These are phyloP conservation scores for Gadopsis marmoratus DNA, from an alignment of 2,797 vertebrate genomes.

Conservation along the genomic window DNA sequence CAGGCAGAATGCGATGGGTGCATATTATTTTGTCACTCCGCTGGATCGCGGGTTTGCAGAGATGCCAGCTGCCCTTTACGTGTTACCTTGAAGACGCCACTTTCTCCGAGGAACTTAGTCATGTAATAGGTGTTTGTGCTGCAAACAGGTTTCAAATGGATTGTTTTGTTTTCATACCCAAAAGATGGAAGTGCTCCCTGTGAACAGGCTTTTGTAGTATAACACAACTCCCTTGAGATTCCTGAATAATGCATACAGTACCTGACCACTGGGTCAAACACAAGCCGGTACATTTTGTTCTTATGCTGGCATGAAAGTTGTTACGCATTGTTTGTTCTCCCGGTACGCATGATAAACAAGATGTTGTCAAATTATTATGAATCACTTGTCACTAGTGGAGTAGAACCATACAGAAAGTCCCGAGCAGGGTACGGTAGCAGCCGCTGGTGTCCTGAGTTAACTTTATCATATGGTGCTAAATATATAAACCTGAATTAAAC, in stretches of 20 bases:
- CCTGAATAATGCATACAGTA: conserved; percentile 25
- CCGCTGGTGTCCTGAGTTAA: no score
- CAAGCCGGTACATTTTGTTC: neutral
- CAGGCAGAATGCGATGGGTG: conserved; percentile 92
- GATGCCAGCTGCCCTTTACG: conserved; percentile 76
- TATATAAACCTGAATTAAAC: no score
- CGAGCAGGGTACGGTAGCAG: neutral
- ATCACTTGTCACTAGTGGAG: neutral
- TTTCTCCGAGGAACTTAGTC: conserved; percentile 41
- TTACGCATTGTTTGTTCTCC: neutral
- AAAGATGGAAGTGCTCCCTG: conserved; percentile 18
- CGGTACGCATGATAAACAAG: neutral
- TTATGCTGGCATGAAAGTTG: neutral
- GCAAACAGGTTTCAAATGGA: conserved; percentile 40
- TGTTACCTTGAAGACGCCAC: conserved; percentile 64
- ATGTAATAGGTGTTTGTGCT: conserved; percentile 48
- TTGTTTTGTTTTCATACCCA: conserved; percentile 36
- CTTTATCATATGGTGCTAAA: no score
- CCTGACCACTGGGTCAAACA: conserved; percentile 4
- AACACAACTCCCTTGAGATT: conserved; percentile 4
- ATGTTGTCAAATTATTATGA: neutral
- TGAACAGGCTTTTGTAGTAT: conserved; percentile 6
- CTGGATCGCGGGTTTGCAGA: conserved; percentile 85
- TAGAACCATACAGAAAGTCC: neutral
- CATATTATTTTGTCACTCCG: conserved; percentile 98